Evolutionary conservation across 2,113 vertebrate genomes (phyloP).

Genomic region (Gnathonemus longibarbis): DNA sequence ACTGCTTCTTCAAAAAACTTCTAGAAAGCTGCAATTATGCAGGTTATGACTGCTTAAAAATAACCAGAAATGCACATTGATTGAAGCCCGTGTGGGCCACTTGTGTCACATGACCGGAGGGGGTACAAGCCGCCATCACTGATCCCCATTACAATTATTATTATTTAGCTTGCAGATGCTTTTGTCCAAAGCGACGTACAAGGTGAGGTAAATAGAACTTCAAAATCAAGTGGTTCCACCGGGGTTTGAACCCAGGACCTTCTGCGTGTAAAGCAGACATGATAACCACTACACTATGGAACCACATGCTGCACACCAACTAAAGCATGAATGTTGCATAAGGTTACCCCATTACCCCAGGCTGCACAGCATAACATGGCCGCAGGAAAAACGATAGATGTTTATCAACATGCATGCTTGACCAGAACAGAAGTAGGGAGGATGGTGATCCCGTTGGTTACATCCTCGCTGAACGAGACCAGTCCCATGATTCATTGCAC

Average conservation of each 20-base stretch:
- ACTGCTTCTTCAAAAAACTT: not conserved
- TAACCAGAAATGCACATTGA: not conserved
- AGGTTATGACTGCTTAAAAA: not conserved
- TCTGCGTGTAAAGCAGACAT: slow-evolving; percentile 99
- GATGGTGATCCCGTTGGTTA: not conserved
- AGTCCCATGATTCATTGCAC: not conserved
- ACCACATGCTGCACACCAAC: slow-evolving; percentile 37
- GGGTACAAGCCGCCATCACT: not conserved
- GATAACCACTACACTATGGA: slow-evolving; percentile 99
- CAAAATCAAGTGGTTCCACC: slow-evolving; percentile 72
- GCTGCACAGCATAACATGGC: not conserved
- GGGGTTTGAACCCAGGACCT: slow-evolving; percentile 99
- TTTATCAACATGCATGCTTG: not conserved
- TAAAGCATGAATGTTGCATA: not conserved
- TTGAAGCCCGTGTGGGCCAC: not conserved
- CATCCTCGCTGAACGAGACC: not conserved
- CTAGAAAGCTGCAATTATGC: not conserved
- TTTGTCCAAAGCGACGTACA: not conserved
- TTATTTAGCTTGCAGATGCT: not conserved
- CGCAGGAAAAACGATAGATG: not conserved
- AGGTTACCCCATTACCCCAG: not conserved
- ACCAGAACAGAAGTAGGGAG: not conserved
- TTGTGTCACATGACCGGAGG: not conserved
- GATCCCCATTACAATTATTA: not conserved
- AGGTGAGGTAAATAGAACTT: not conserved